Evolutionary conservation across 2,797 vertebrate species (phyloP).

Genomic region (Pseudocheirus occidentalis): DNA sequence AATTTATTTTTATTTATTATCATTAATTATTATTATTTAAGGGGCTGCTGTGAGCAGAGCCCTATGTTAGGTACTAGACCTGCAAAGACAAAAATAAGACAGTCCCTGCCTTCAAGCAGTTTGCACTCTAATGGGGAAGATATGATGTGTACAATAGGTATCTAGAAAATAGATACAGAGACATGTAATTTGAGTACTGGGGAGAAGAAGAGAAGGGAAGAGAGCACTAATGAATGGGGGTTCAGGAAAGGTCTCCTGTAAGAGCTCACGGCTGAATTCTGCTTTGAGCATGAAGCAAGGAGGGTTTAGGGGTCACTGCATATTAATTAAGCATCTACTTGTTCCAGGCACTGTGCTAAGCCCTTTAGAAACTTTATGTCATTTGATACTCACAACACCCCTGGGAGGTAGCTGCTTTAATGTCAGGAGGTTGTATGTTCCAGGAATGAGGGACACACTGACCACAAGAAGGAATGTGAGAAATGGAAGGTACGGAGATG

Average conservation of each 20-base stretch:
- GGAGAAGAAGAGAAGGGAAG: neutral
- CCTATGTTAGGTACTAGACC: neutral
- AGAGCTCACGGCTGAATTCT: neutral
- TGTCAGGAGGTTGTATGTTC: neutral
- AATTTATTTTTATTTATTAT: too few species aligned
- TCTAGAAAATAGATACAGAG: neutral
- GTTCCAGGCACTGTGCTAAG: neutral
- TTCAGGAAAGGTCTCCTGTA: neutral
- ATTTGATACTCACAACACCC: neutral
- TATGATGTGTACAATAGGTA: neutral
- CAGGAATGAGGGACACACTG: neutral
- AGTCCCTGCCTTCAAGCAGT: neutral
- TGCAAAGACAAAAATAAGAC: neutral
- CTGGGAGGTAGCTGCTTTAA: neutral
- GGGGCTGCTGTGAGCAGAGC: neutral
- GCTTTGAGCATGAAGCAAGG: neutral
- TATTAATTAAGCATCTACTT: neutral
- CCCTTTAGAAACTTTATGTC: neutral
- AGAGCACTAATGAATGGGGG: neutral
- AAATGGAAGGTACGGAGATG: neutral
- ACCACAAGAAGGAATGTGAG: neutral
- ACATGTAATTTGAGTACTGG: neutral
- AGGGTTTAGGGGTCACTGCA: fast-evolving
- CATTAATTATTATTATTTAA: too few species aligned
- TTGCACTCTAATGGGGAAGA: neutral